phyloP scores from a whole-genome alignment of 2,797 vertebrate genomes.

The Cossypha heuglini region DNA sequence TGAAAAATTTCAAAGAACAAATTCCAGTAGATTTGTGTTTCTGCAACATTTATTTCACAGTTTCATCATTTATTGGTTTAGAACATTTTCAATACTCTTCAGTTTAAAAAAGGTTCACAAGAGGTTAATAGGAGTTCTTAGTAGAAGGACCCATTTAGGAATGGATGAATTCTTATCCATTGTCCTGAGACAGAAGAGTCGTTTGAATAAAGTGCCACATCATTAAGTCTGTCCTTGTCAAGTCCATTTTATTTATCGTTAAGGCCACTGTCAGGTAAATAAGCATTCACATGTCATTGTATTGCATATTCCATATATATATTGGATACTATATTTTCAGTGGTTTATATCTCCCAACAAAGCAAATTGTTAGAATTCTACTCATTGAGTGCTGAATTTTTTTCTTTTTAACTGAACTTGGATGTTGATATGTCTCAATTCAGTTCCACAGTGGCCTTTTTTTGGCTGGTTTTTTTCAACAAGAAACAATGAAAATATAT shows the following conservation, averaged over 20 bases:
- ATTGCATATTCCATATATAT: neutral
- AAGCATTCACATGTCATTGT: neutral
- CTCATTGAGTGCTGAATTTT: neutral
- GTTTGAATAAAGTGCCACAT: neutral
- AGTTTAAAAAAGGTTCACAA: constrained; percentile 2
- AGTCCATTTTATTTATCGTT: neutral
- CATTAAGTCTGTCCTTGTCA: constrained; percentile 53
- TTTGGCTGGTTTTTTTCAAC: neutral
- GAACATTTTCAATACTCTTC: neutral
- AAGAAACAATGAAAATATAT: neutral
- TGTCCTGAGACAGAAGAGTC: neutral
- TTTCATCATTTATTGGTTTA: neutral
- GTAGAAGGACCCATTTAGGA: neutral
- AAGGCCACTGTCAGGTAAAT: neutral
- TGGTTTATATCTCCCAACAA: neutral
- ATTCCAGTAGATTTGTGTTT: neutral
- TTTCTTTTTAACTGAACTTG: neutral
- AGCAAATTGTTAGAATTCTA: neutral
- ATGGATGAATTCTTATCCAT: neutral
- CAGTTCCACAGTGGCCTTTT: neutral
- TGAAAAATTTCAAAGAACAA: constrained; percentile 3
- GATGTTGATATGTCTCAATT: neutral
- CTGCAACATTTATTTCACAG: constrained; percentile 3
- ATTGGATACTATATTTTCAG: neutral
- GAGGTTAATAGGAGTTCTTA: constrained; percentile 29